Base-by-base conservation (phyloP, 2,797 vertebrate species). In the Poeciliopsis presidionis region DNA sequence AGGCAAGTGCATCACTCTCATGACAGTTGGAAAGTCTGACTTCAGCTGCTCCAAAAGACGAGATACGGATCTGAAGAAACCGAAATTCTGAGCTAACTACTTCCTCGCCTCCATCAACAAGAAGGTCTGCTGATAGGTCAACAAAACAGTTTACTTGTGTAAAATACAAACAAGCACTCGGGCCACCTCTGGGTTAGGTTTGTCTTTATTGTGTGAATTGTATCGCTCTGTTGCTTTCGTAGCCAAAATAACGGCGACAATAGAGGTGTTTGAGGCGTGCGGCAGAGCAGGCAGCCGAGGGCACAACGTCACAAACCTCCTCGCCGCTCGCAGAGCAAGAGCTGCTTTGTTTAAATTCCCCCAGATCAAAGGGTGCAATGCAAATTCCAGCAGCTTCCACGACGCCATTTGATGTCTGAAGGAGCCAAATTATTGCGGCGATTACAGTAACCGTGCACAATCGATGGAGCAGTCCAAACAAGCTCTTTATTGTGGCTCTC, bases 311-410 rank as follows among this genome's bases (percentile, higher is more conserved):
- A 77, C 90, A 91, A 45, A 94, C 93, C 93, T 95, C 94, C 92
- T 93, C 80, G 81, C 88, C 81, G 79, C 82, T 91, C 72, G 79
- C 87, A 80, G 83, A 88, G 84, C 67, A 80, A 85, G 89, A 75
- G 84, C 84, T 45, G 86, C 91, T 93, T 94, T 94, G 92, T 95
- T 94, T 91, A 91, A 92, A 92, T 93, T 90, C 89, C 79, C 67
- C 71, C 59, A 95, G 90, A 95, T 95, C 94, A 95, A 95, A 95
- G 94, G 84, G 70, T 85, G 87, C 90, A 84, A 94, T 94, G 92
- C 92, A 95, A 95, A 95, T 94, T 94, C 93, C 88, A 90, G 86
- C 84, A 93, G 90, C 93, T 90, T 88, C 91, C 90, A 86, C 87
- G 43, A 84, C 65, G 74, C 83, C 91, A 95, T 94, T 94, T 94